Evolutionary conservation across 2,797 vertebrate genomes (phyloP).

Genomic region (Eulemur rubriventer): DNA sequence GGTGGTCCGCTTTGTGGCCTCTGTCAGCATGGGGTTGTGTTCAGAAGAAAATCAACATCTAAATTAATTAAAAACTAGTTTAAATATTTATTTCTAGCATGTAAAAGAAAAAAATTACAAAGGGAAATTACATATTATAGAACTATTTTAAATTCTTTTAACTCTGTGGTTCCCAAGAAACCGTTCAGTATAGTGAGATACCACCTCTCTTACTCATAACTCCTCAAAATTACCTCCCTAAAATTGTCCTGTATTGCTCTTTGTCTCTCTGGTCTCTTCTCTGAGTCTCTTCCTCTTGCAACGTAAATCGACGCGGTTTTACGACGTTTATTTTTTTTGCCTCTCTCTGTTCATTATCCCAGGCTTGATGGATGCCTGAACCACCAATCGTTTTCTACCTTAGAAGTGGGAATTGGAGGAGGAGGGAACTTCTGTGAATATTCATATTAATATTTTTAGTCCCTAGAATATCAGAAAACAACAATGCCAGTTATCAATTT

Average conservation of each 20-base stretch:
- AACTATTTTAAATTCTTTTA: background rate
- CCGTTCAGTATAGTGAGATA: background rate
- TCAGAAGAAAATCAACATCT: background rate
- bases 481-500: background rate
- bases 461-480: background rate
- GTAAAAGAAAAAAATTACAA: background rate
- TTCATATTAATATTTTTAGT: background rate
- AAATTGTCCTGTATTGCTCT: background rate
- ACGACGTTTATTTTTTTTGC: background rate
- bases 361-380: background rate
- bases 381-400: background rate
- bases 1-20: background rate
- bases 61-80: conserved; percentile 6
- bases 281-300: background rate
- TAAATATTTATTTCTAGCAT: conserved; percentile 8
- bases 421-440: background rate
- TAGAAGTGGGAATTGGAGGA: background rate
- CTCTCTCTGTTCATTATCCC: background rate
- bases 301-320: background rate
- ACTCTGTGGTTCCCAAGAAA: background rate
- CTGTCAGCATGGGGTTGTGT: background rate
- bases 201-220: background rate
- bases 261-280: background rate
- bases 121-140: background rate
- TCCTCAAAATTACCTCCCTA: background rate